phyloP scores from a whole-genome alignment of 2,797 vertebrate genomes.

The Myripristis murdjan region DNA sequence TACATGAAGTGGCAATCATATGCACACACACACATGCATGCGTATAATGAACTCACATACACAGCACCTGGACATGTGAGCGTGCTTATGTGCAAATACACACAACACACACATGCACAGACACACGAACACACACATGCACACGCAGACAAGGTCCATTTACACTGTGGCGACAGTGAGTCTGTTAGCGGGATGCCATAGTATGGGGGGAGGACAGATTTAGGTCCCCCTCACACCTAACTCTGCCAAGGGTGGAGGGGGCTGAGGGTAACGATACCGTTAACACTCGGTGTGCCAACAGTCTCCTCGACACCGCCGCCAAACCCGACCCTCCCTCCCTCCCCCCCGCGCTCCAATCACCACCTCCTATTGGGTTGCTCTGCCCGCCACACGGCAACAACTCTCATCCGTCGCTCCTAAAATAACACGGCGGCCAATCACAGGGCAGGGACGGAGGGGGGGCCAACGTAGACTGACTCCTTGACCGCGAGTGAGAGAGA shows the following conservation, averaged over 20 bases:
- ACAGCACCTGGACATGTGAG: neutral
- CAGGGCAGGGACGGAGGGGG: conserved; percentile 28
- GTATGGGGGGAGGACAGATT: conserved; percentile 83
- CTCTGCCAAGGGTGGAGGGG: conserved; percentile 67
- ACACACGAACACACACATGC: conserved; percentile 20
- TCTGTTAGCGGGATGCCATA: conserved; percentile 88
- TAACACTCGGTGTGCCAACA: conserved; percentile 80
- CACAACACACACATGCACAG: conserved; percentile 1
- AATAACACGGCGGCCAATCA: conserved; percentile 82
- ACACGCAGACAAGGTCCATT: conserved; percentile 64
- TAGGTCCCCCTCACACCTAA: conserved; percentile 84
- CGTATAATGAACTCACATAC: neutral
- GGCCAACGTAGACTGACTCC: conserved; percentile 50
- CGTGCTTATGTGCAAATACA: neutral
- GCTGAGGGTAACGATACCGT: conserved; percentile 77
- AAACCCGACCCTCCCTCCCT: conserved; percentile 5
- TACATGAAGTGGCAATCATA: neutral
- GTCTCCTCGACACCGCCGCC: conserved; percentile 24
- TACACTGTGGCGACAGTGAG: conserved; percentile 88
- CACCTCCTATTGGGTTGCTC: conserved; percentile 64
- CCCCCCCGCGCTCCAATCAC: conserved; percentile 72
- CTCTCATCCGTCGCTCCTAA: conserved; percentile 79
- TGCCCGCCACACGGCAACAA: conserved; percentile 81
- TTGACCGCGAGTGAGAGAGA: conserved; percentile 60
- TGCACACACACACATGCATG: conserved; percentile 6